Evolutionary conservation across 2,888 invertebrate genomes (phyloP), one percentile per base, ranked within the genome.

Genomic region (Macaria liturata): DNA sequence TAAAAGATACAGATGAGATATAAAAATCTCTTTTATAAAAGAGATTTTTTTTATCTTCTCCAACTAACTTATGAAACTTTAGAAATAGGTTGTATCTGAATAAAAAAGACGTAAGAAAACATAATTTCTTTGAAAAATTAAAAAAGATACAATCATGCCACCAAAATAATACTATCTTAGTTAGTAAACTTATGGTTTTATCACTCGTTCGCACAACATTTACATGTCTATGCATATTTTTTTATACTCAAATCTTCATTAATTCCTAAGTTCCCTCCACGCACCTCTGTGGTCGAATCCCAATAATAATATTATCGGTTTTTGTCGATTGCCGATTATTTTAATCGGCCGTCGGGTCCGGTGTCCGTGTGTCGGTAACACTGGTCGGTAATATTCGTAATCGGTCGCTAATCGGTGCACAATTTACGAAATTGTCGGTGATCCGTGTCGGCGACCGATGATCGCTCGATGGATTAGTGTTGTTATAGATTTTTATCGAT

Each of bases 351-450:
- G 73, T 72, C 73, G 77, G 78, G 82, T 81, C 89, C 89, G 90
- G 91, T 90, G 91, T 91, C 86, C 88, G 90, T 84, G 88, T 84
- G 86, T 78, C 86, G 76, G 88, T 91, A 91, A 91, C 89, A 79
- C 84, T 80, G 86, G 91, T 91, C 20, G 20, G 88, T 91, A 91
- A 91, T 89, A 79, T 84, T 80, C 86, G 91, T 91, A 91, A 91
- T 89, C 90, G 90, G 77, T 77, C 89, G 90, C 91, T 91, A 91
- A 91, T 91, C 91, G 91, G 88, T 71, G 84, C 81, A 89, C 90
- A 88, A 91, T 91, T 91, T 91, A 91, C 91, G 76, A 91, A 91
- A 91, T 91, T 90, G 90, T 91, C 83, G 87, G 20, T 20, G 20
- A 88, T 84, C 88, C 88, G 85, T 89, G 90, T 86, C 90, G 88